phyloP scores from a whole-genome alignment of 2,797 vertebrate species.

The Rallus crepitans region DNA sequence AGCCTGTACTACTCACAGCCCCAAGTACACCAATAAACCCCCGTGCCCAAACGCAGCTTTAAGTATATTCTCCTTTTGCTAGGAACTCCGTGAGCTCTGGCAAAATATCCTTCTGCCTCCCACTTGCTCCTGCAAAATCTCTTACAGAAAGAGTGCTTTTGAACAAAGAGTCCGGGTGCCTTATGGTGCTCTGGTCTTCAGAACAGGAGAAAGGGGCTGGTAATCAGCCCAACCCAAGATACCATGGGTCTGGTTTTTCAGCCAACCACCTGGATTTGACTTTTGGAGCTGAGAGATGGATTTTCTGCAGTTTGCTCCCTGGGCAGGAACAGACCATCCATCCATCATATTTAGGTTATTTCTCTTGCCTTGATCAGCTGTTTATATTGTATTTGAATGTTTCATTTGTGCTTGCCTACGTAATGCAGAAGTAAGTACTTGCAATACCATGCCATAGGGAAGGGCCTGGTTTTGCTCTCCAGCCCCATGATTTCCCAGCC shows the following conservation, averaged over 20 bases:
- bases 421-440: background rate
- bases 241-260: background rate
- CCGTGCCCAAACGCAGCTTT: conserved; percentile 17
- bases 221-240: background rate
- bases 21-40: conserved; percentile 33
- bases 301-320: background rate
- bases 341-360: background rate
- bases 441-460: background rate
- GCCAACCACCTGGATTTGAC: background rate
- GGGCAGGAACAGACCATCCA: background rate
- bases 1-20: background rate
- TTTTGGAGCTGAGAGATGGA: background rate
- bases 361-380: background rate
- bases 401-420: background rate
- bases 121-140: conserved; percentile 10
- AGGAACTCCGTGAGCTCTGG: background rate
- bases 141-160: background rate
- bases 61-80: conserved; percentile 1
- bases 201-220: background rate
- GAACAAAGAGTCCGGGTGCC: background rate
- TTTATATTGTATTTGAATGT: background rate
- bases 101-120: conserved; percentile 25
- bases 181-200: background rate
- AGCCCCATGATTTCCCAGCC: background rate
- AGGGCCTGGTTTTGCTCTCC: background rate